Evolutionary conservation across 1,140 invertebrate species (phyloP).

Genomic region (Colletes latitarsis): DNA sequence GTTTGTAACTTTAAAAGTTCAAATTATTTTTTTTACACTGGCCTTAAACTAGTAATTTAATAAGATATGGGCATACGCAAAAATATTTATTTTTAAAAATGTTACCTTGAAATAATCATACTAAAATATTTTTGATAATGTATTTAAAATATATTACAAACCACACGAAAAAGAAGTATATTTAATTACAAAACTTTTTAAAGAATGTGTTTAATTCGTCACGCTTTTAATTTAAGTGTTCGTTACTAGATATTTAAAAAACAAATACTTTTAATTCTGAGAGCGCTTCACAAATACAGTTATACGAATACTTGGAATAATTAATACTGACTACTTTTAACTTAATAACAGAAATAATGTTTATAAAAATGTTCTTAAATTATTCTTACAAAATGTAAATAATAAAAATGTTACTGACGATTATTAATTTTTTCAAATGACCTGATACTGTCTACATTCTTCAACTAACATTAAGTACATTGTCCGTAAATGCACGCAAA

Average conservation of each 20-base stretch:
- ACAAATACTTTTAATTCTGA: no score
- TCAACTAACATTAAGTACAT: not conserved
- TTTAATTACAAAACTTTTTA: not conserved
- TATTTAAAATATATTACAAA: not conserved
- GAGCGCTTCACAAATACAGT: not conserved
- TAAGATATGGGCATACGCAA: not conserved
- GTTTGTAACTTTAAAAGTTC: not conserved
- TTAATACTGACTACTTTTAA: not conserved
- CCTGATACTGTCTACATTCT: not conserved
- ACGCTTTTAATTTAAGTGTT: no score
- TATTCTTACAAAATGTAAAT: not conserved
- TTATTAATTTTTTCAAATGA: not conserved
- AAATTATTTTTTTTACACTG: not conserved
- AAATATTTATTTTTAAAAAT: not conserved
- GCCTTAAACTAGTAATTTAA: not conserved
- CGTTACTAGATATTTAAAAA: no score
- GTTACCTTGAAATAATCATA: not conserved
- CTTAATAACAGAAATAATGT: not conserved
- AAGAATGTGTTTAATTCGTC: not conserved
- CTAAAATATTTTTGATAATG: not conserved
- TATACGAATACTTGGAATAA: not conserved
- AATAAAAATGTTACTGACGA: not conserved
- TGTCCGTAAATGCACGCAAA: conserved; percentile 1
- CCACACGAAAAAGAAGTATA: not conserved
- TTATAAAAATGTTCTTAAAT: not conserved